Conservation (phyloP, 2,888 invertebrate genomes). For the Oligia latruncula region DNA sequence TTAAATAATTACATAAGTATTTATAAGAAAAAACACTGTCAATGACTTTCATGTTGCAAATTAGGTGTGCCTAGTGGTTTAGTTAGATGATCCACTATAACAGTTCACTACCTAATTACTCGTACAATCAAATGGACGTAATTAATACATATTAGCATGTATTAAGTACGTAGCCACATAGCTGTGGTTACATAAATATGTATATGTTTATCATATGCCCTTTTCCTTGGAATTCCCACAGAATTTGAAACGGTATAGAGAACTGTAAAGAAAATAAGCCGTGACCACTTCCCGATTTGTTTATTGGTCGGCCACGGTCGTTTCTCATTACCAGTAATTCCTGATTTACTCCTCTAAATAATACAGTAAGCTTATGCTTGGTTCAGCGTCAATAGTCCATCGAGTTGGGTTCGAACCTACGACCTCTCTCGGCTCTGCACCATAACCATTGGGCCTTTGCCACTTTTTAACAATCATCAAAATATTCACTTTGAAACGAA, state of each 20-base stretch:
- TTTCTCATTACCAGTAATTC: background rate
- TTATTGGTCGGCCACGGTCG: background rate
- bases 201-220: slow-evolving; percentile 19
- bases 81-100: slow-evolving; percentile 35
- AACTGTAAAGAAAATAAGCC: background rate
- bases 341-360: background rate
- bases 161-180: slow-evolving; percentile 35
- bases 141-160: slow-evolving; percentile 50
- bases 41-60: slow-evolving; percentile 50
- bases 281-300: background rate
- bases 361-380: background rate
- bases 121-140: slow-evolving; percentile 42
- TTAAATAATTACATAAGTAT: background rate
- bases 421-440: background rate
- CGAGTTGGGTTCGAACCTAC: slow-evolving; percentile 26
- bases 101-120: slow-evolving; percentile 39
- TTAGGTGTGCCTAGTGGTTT: slow-evolving; percentile 12
- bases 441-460: background rate
- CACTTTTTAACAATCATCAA: background rate
- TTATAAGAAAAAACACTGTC: background rate
- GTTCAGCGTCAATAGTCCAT: background rate
- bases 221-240: slow-evolving; percentile 14
- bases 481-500: background rate
- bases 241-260: slow-evolving; percentile 5
- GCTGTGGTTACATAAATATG: slow-evolving; percentile 14